Conservation (phyloP, 2,797 vertebrate species). For the Enteromius mattozi region DNA sequence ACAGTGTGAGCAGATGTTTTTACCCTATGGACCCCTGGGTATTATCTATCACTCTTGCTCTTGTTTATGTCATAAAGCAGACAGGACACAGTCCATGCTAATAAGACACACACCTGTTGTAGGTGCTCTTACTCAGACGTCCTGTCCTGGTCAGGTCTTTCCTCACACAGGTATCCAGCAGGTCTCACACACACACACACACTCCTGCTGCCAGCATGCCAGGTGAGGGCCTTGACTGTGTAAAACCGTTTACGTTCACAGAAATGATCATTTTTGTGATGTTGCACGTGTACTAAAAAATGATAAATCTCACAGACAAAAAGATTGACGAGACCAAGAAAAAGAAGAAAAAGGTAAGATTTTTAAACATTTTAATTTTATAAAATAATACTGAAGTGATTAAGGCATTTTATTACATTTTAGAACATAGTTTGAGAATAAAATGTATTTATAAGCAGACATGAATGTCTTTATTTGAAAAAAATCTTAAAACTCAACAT, state of each 20-base stretch:
- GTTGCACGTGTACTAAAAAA: neutral
- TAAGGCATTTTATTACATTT: neutral
- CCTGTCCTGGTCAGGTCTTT: neutral
- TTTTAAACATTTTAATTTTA: neutral
- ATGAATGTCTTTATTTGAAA: neutral
- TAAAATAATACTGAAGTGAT: neutral
- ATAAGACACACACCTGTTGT: neutral
- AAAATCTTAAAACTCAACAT: too few species aligned
- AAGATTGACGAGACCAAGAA: slow-evolving; percentile 67
- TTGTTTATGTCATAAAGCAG: slow-evolving; percentile 33
- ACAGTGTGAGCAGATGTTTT: neutral
- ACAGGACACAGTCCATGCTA: slow-evolving; percentile 62
- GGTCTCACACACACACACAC: neutral
- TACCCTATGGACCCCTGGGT: slow-evolving; percentile 22
- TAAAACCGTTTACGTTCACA: neutral
- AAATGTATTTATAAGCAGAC: too few species aligned
- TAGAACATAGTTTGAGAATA: neutral
- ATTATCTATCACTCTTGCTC: slow-evolving; percentile 2
- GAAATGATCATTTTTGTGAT: neutral
- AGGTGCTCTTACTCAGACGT: neutral
- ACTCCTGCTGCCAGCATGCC: slow-evolving; percentile 17
- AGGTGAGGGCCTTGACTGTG: slow-evolving; percentile 20
- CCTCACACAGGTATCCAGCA: slow-evolving; percentile 14
- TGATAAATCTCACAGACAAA: slow-evolving; percentile 60
- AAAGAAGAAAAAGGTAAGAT: slow-evolving; percentile 68